A percentile compares a stretch with the other conserved stretches of the same genome.
Evolutionary conservation across 2,888 invertebrate genomes (phyloP).

Genomic region (Monoplex corrugatus): DNA sequence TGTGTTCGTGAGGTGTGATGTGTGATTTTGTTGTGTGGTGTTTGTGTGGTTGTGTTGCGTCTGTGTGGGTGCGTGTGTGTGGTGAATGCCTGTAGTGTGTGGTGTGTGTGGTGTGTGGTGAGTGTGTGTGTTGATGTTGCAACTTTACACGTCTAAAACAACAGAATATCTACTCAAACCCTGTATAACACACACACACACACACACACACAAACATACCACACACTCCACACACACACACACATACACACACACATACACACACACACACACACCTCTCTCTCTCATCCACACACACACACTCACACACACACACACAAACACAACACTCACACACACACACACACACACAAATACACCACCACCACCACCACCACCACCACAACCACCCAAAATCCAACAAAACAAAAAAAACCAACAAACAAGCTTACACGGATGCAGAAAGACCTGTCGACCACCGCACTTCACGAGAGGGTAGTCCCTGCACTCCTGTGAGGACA

Average conservation of each 20-base stretch:
- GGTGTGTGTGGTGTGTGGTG: too few species aligned
- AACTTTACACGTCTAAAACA: too few species aligned
- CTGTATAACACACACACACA: neutral
- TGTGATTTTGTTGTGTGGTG: too few species aligned
- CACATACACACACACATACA: neutral
- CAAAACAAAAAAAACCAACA: too few species aligned
- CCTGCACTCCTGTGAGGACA: constrained; percentile 45
- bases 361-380: neutral
- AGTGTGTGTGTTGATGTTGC: too few species aligned
- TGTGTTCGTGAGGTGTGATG: too few species aligned
- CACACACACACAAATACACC: neutral
- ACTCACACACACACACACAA: neutral
- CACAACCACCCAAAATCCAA: neutral
- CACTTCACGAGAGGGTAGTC: constrained; percentile 49
- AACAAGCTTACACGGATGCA: constrained; percentile 51
- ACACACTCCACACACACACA: constrained; percentile 11
- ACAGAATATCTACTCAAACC: too few species aligned
- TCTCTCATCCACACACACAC: constrained; percentile 26
- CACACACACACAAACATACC: neutral
- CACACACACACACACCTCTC: constrained; percentile 10
- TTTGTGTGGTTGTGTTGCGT: too few species aligned
- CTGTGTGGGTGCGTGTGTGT: too few species aligned
- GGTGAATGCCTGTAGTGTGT: too few species aligned
- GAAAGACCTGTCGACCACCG: constrained; percentile 43
- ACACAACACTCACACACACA: too few species aligned